Percentiles rank a stretch among this genome's conserved stretches.
Conservation (phyloP, 2,797 vertebrate genomes). For the Falco peregrinus region DNA sequence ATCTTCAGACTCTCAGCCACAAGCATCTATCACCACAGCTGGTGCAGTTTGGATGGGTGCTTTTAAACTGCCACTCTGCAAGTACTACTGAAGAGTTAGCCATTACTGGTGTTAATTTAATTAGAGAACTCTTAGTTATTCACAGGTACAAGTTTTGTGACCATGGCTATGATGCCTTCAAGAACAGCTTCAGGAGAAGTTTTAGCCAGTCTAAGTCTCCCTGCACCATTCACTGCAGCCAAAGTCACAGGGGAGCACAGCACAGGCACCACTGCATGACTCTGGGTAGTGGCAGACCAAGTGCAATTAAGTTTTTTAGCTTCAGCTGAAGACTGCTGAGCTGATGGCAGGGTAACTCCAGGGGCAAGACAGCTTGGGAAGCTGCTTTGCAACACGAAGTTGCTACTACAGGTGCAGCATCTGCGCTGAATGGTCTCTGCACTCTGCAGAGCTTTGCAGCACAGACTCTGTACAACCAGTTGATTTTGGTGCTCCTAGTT, state of each 20-base stretch:
- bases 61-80: neutral
- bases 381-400: neutral
- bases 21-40: neutral
- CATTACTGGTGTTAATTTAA: neutral
- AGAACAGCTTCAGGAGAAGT: neutral
- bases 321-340: neutral
- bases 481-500: neutral
- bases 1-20: neutral
- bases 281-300: neutral
- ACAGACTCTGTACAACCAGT: fast-evolving
- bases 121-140: neutral
- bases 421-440: neutral
- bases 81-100: neutral
- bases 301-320: neutral
- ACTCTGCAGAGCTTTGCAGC: neutral
- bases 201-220: neutral
- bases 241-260: neutral
- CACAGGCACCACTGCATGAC: neutral
- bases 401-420: neutral
- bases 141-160: neutral
- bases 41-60: neutral
- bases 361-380: neutral
- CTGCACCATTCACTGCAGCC: neutral
- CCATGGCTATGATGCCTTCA: neutral
- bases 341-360: neutral